Conservation (phyloP, 2,797 vertebrate genomes). For the Trematocara caparti region DNA sequence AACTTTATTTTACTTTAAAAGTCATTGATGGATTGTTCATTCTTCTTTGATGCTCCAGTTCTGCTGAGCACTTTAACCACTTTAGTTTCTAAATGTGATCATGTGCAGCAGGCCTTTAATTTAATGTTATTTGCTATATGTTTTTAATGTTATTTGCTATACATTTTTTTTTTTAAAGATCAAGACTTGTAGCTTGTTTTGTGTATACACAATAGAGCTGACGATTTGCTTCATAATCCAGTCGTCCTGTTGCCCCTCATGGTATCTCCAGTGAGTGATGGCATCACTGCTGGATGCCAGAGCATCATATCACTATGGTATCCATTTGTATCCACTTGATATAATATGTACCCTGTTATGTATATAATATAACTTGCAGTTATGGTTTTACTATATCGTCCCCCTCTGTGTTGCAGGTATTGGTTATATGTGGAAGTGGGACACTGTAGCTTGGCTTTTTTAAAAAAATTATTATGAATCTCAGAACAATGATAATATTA, state of each 20-base stretch:
- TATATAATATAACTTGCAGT: not conserved
- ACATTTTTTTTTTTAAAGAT: not conserved
- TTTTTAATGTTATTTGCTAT: not conserved
- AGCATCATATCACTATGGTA: not conserved
- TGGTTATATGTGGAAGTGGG: not conserved
- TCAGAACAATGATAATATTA: not conserved
- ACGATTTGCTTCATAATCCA: not conserved
- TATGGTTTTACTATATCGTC: not conserved
- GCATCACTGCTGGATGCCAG: not conserved
- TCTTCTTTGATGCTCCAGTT: not conserved
- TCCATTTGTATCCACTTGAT: not conserved
- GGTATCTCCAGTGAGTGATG: not conserved
- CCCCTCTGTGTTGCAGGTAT: not conserved
- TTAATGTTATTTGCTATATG: not conserved
- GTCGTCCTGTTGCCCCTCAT: not conserved
- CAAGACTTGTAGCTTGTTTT: not conserved
- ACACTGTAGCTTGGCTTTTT: not conserved
- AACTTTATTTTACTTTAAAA: slow-evolving; percentile 7
- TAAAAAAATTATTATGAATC: not conserved
- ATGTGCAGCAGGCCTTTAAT: not conserved
- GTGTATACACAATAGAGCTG: not conserved
- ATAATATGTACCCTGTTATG: not conserved
- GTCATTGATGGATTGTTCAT: slow-evolving; percentile 7
- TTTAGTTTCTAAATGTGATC: not conserved
- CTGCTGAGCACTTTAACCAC: not conserved